A percentile compares a stretch with the other conserved stretches of the same genome.
Conservation (phyloP, 2,888 invertebrate genomes). For the Noctua comes region DNA sequence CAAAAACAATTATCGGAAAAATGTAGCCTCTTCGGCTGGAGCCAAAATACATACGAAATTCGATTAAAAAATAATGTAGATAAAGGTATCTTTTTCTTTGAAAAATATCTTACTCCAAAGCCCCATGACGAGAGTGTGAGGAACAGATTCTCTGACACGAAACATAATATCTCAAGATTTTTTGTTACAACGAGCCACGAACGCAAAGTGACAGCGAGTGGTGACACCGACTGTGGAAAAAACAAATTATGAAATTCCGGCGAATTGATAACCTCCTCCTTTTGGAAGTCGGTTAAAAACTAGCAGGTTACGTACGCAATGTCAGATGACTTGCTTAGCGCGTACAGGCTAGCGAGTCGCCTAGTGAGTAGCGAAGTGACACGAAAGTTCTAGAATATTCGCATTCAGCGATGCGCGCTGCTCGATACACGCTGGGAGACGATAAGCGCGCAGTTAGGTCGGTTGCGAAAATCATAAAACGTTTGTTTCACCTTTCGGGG, state of each 20-base stretch:
- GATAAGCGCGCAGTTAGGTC: too few relatives aligned
- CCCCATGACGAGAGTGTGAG: not conserved
- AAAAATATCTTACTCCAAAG: not conserved
- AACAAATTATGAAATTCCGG: not conserved
- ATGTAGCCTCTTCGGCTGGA: not conserved
- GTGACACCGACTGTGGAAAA: not conserved
- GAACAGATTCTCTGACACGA: not conserved
- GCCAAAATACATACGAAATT: constrained; percentile 6
- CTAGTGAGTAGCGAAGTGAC: too few relatives aligned
- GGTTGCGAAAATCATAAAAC: too few relatives aligned
- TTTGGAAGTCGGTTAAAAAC: too few relatives aligned
- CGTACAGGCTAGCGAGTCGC: too few relatives aligned
- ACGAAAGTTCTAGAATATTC: too few relatives aligned
- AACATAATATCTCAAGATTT: not conserved
- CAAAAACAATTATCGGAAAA: constrained; percentile 44
- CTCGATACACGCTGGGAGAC: too few relatives aligned
- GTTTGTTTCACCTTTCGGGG: too few relatives aligned
- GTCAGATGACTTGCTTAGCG: too few relatives aligned
- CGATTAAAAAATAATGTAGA: constrained; percentile 1
- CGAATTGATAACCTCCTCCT: too few relatives aligned
- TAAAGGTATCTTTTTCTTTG: not conserved
- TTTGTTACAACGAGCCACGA: not conserved
- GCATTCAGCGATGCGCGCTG: too few relatives aligned
- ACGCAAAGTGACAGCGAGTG: not conserved
- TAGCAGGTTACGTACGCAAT: too few relatives aligned